A percentile compares a stretch with the other conserved stretches of the same genome.
These are phyloP conservation scores for Heliconius ethilla DNA, from an alignment of 2,888 invertebrate genomes.

Conservation along the genomic window DNA sequence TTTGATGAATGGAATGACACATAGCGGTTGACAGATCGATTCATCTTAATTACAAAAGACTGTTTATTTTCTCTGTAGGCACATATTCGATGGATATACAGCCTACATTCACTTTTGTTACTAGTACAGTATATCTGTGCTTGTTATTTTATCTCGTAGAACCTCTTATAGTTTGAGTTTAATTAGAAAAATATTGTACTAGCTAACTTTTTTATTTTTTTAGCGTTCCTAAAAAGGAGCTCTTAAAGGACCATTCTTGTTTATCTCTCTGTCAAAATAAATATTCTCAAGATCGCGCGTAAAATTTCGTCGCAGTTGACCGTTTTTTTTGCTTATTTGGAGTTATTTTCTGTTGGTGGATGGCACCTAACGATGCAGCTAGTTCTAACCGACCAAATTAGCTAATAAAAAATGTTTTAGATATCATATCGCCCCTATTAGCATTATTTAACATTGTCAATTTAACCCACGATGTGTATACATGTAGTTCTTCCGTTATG, in stretches of 20 bases:
- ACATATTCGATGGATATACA: not conserved
- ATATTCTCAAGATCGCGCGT: not conserved
- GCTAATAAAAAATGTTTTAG: no score
- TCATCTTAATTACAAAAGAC: slow-evolving; percentile 14
- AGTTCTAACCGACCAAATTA: no score
- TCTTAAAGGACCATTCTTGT: not conserved
- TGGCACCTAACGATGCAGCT: no score
- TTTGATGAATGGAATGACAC: slow-evolving; percentile 13
- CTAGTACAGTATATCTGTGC: not conserved
- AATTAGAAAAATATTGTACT: not conserved
- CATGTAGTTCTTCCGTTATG: not conserved
- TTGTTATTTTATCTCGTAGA: not conserved
- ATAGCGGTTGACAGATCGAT: slow-evolving; percentile 10
- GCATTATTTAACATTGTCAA: no score
- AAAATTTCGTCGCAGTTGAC: no score
- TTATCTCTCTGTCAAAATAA: not conserved
- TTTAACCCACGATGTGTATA: no score
- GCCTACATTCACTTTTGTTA: not conserved
- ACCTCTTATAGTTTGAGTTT: not conserved
- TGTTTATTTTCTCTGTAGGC: not conserved
- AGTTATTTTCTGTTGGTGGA: no score
- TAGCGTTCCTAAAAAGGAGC: not conserved
- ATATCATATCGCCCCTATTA: no score
- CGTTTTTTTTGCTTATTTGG: no score
- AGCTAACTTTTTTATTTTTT: not conserved